Percentiles rank a stretch among this genome's conserved stretches.
phyloP scores from a whole-genome alignment of 2,797 vertebrate species.

The Spea hammondii region DNA sequence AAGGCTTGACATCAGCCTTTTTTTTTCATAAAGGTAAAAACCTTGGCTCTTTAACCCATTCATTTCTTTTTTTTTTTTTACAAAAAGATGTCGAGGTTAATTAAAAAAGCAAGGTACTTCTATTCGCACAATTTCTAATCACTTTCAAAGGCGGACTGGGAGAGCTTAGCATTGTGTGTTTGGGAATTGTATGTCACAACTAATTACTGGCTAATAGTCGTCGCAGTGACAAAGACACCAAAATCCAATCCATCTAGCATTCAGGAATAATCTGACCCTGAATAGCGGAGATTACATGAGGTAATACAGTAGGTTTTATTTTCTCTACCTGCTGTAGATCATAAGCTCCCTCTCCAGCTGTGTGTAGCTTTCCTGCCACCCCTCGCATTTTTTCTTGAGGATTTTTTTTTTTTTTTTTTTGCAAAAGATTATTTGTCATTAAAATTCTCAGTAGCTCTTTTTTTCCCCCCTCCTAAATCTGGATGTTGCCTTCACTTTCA shows the following conservation, averaged over 20 bases:
- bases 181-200: conserved; percentile 88
- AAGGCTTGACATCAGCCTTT: too few relatives aligned
- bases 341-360: conserved; percentile 68
- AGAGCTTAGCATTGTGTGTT: conserved; percentile 77
- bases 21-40: too few relatives aligned
- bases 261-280: conserved; percentile 68
- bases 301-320: conserved; percentile 60
- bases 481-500: conserved; percentile 72
- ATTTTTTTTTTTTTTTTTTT: conserved; percentile 6
- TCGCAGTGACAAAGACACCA: conserved; percentile 75
- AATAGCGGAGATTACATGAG: conserved; percentile 67
- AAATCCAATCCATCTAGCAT: conserved; percentile 65
- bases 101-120: conserved; percentile 58
- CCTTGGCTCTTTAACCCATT: background rate
- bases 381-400: conserved; percentile 51
- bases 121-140: conserved; percentile 85
- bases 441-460: conserved; percentile 71
- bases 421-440: conserved; percentile 79
- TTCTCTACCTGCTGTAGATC: conserved; percentile 72
- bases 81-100: background rate
- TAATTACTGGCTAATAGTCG: conserved; percentile 92
- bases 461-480: conserved; percentile 63
- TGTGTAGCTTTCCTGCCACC: conserved; percentile 51
- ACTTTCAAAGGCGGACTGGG: conserved; percentile 84
- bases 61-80: background rate